These are phyloP conservation scores for Camelus dromedarius DNA, from an alignment of 2,113 vertebrate species.

Conservation along the genomic window DNA sequence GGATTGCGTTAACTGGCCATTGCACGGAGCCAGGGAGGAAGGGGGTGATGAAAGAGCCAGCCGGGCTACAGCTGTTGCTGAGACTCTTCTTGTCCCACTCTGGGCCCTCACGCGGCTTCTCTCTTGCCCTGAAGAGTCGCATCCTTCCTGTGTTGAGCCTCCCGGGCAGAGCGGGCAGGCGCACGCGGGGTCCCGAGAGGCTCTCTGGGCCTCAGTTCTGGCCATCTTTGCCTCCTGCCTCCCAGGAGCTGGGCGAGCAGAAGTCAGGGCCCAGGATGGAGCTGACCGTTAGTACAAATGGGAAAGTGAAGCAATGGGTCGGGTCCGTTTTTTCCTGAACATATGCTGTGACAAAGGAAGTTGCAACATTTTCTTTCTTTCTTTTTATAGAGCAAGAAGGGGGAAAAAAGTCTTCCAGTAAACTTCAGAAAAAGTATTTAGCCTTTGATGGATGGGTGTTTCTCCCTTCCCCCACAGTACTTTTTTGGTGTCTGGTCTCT, in stretches of 20 bases:
- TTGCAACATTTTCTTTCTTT: slow-evolving; percentile 46
- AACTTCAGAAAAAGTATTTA: slow-evolving; percentile 18
- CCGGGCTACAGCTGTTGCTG: not conserved
- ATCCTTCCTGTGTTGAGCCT: not conserved
- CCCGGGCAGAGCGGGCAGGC: not conserved
- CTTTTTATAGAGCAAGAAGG: slow-evolving; percentile 61
- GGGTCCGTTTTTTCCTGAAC: slow-evolving; percentile 4
- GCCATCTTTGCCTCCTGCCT: not conserved
- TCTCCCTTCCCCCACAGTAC: fast-evolving
- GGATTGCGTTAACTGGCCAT: not conserved
- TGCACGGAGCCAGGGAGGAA: not conserved
- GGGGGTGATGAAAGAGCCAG: too few relatives aligned
- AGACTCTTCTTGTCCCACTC: not conserved
- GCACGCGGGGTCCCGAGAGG: fast-evolving
- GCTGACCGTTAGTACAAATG: not conserved
- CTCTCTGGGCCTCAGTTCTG: not conserved
- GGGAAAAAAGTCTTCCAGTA: slow-evolving; percentile 41
- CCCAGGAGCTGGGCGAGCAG: not conserved
- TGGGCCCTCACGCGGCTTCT: not conserved
- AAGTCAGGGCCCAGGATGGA: not conserved
- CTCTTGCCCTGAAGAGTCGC: not conserved
- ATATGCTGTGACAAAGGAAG: slow-evolving; percentile 60
- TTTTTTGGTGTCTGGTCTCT: not conserved
- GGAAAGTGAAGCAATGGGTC: slow-evolving; percentile 74
- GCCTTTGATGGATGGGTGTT: not conserved